Base-by-base conservation (phyloP, 2,797 vertebrate species). In the Harpagifer antarcticus region DNA sequence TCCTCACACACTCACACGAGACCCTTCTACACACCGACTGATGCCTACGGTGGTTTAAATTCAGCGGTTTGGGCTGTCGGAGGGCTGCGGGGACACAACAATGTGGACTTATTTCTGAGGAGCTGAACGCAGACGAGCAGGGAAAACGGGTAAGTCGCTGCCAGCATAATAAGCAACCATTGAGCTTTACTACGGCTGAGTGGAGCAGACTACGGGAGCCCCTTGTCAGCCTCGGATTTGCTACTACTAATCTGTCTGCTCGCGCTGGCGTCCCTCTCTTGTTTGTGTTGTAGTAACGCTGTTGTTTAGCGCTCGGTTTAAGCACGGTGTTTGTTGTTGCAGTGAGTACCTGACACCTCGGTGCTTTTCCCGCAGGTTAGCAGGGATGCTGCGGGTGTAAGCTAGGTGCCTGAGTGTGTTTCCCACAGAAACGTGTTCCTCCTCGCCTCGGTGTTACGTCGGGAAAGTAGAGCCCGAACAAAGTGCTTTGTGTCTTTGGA, bases 51-150 rank as follows among this genome's bases (percentile, higher is more conserved):
- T 57, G 53, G 55, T 3, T 11, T 66, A 42, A 20, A 44, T 68
- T 65, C 64, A 67, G 84, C 78, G 63, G 55, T 33, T 76, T 17
- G 57, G 19, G 66, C 58, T 71, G 54, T 61, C 45, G 56, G 65
- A 66, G 72, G 58, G 76, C 70, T 73, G 76, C 54, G 55, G 33
- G 20, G 40, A 10, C 50, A 40, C 15, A 44, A 82, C 74, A 76
- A 91, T 91, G 91, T 88, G 82, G 91, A 88, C 27, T 69, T 66
- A 53, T 70, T 72, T 64, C 16, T 74, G 78, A 87, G 60, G 70
- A 58, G 40, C 64, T 53, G 67, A 79, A 55, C 68, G 80, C 66
- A 83, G 81, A 84, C 86, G 74, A 67, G 88, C 85, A 81, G 80
- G 71, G 79, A 74, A 69, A 70, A 57, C 50, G 77, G 88, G 90